Percentiles rank a stretch among this genome's conserved stretches.
Evolutionary conservation across 1,140 invertebrate genomes (phyloP).

Genomic region (Olivierus martensii): DNA sequence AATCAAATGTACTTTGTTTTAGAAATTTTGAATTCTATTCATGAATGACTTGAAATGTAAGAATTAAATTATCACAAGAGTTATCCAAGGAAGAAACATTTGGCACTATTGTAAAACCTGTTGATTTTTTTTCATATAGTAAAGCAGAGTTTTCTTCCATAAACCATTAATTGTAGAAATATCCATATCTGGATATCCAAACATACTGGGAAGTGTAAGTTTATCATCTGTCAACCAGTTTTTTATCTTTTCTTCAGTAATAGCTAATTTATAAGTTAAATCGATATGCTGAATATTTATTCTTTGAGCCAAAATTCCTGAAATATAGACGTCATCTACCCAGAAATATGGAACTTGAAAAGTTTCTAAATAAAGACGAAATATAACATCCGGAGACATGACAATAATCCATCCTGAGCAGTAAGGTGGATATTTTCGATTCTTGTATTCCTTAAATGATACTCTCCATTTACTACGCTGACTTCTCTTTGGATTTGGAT

Average conservation of each 20-base stretch:
- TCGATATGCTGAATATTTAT: constrained; percentile 42
- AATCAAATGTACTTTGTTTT: too few species aligned
- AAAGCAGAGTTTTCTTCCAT: constrained; percentile 22
- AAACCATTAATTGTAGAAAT: constrained; percentile 15
- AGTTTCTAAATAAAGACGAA: constrained; percentile 23
- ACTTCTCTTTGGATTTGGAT: constrained; percentile 19
- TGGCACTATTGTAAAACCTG: too few species aligned
- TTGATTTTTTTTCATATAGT: constrained; percentile 8
- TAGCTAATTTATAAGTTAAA: constrained; percentile 29
- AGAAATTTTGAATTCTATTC: too few species aligned
- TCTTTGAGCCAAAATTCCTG: constrained; percentile 50
- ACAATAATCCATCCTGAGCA: constrained; percentile 33
- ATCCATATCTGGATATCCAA: constrained; percentile 20
- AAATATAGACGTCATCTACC: constrained; percentile 72
- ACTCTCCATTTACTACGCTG: constrained; percentile 32
- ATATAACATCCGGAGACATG: constrained; percentile 28
- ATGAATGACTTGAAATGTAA: too few species aligned
- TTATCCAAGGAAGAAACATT: too few species aligned
- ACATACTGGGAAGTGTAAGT: constrained; percentile 16
- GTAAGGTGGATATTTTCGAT: constrained; percentile 31
- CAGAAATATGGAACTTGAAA: constrained; percentile 47
- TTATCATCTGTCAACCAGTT: constrained; percentile 15
- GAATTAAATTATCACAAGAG: too few species aligned
- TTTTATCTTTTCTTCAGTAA: constrained; percentile 8
- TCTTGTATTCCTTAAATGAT: constrained; percentile 27